phyloP scores from a whole-genome alignment of 2,113 vertebrate species.

The Brevimyrus niger region DNA sequence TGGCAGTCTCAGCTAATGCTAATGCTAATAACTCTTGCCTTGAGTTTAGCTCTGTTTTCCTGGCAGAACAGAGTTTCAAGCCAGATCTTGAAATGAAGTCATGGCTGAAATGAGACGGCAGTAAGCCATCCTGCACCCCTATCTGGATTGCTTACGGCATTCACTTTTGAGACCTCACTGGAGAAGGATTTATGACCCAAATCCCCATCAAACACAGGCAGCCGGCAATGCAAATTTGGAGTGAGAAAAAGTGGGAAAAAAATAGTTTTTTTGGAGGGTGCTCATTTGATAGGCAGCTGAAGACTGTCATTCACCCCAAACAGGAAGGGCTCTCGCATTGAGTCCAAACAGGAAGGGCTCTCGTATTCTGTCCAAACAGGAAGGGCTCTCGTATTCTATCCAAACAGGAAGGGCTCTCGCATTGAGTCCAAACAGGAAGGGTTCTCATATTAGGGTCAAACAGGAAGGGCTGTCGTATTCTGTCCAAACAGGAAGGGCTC shows the following conservation, averaged over 20 bases:
- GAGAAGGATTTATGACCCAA: background rate
- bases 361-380: background rate
- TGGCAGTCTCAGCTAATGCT: conserved; percentile 5
- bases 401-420: background rate
- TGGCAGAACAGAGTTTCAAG: background rate
- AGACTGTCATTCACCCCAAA: background rate
- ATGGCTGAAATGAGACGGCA: background rate
- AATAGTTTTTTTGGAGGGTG: background rate
- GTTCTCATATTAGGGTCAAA: background rate
- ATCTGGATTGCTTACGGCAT: background rate
- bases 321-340: background rate
- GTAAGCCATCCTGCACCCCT: background rate
- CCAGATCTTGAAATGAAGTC: background rate
- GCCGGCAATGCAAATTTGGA: background rate
- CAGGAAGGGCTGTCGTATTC: background rate
- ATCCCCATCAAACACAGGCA: background rate
- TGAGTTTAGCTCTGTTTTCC: background rate
- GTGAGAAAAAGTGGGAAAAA: background rate
- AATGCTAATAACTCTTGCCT: conserved; percentile 3
- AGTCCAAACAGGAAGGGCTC: background rate
- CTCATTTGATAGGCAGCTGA: background rate
- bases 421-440: background rate
- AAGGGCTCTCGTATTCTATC: background rate
- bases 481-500: background rate
- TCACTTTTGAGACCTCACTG: background rate